Evolutionary conservation across 2,888 invertebrate species (phyloP), one percentile per base, ranked within the genome.

Genomic region (Macroteleia sp.): DNA sequence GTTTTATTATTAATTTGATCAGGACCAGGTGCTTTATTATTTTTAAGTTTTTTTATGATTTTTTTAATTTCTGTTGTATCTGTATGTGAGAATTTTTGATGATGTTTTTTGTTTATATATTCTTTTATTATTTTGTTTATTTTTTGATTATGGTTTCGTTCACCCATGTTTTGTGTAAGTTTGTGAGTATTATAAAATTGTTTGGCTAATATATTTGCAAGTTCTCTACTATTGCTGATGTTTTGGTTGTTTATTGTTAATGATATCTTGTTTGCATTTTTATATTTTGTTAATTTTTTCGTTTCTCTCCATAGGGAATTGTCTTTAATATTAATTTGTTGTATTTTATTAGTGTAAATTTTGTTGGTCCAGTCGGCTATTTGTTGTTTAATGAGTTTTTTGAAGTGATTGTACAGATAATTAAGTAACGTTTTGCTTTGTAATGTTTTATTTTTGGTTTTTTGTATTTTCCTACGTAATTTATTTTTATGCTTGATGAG

Each of bases 291-390:
- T 22, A 48, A 17, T 48, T 10, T 16, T 48, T 48, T 48, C 1
- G 48, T 48, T 30, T 30, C 12, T 17, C n/a, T 17, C 17, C 10
- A 50, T 19, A 50, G 17, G n/a, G 50, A 50, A 6, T 50, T 50
- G 12, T 42, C 42, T 20, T 20, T 42, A 3, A 4, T 20, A 3
- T 42, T 20, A 2, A 42, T 10, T 42, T 42, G 20, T n/a, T 17
- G 3, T 2, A 41, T 5, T 42, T 42, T 20, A 20, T 42, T 42
- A n/a, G 3, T 42, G 2, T 5, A 20, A 17, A 19, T 17, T 17
- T 41, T 1, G 10, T 41, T 41, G 1, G 10, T 3, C 41, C 41
- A 41, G 3, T 41, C 10, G 1, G 3, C 1, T 41, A 41, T 41
- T 6, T 17, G 9, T 41, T 41, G 2, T 41, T 19, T 41, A 14